Percentiles rank a stretch among this genome's conserved stretches.
phyloP scores from a whole-genome alignment of 2,888 invertebrate species.

The Trichopria drosophilae region DNA sequence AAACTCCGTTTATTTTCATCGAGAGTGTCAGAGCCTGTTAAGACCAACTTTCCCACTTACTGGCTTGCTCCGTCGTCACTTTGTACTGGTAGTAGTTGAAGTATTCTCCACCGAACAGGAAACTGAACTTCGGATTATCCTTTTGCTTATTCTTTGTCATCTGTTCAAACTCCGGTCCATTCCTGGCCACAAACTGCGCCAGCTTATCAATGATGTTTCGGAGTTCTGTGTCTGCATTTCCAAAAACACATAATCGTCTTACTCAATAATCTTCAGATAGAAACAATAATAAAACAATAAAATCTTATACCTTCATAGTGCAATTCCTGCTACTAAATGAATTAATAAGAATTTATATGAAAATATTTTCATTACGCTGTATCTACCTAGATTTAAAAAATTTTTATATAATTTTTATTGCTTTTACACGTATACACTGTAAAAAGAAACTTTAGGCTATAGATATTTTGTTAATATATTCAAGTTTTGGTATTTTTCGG shows the following conservation, averaged over 20 bases:
- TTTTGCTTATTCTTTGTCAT: constrained; percentile 99
- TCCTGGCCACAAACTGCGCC: constrained; percentile 97
- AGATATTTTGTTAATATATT: no score
- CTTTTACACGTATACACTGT: no score
- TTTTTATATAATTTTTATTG: no score
- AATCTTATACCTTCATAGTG: background rate
- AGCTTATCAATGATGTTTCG: constrained; percentile 98
- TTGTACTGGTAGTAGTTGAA: constrained; percentile 96
- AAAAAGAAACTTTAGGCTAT: no score
- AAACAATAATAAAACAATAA: background rate
- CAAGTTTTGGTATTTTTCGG: no score
- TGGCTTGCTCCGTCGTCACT: constrained; percentile 92
- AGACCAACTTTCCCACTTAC: constrained; percentile 70
- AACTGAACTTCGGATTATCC: constrained; percentile 96
- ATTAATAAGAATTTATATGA: constrained; percentile 12
- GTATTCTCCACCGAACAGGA: constrained; percentile 94
- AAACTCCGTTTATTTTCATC: no score
- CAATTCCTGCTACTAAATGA: background rate
- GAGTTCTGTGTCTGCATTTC: constrained; percentile 79
- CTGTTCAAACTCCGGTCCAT: constrained; percentile 99
- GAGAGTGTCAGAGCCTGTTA: no score
- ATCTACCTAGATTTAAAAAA: background rate
- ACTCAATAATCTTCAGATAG: background rate
- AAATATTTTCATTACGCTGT: background rate
- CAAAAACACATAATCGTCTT: constrained; percentile 10